Evolutionary conservation across 2,888 invertebrate genomes (phyloP).

Genomic region (Polydrusus cervinus): DNA sequence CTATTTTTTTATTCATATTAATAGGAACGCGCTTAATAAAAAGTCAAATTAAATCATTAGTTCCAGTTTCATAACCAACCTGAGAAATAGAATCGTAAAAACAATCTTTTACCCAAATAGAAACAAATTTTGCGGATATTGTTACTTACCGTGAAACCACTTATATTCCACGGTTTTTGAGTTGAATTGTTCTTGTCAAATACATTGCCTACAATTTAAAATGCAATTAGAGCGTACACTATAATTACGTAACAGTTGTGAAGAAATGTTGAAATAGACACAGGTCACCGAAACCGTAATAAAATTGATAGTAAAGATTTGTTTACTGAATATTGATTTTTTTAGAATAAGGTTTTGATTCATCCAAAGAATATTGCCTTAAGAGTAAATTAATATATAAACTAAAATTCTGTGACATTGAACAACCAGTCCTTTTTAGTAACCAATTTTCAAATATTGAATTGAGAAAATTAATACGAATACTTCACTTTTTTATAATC

Average conservation of each 20-base stretch:
- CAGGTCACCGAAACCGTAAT: not conserved
- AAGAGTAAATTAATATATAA: too few relatives aligned
- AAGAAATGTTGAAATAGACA: not conserved
- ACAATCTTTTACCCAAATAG: slow-evolving; percentile 3
- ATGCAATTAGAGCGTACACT: slow-evolving; percentile 28
- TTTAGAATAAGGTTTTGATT: not conserved
- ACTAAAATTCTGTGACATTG: too few relatives aligned
- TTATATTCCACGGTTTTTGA: slow-evolving; percentile 33
- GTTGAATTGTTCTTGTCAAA: slow-evolving; percentile 34
- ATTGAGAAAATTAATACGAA: too few relatives aligned
- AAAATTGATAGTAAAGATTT: not conserved
- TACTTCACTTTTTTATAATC: too few relatives aligned
- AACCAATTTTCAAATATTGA: too few relatives aligned
- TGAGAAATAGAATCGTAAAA: slow-evolving; percentile 3
- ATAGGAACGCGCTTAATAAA: not conserved
- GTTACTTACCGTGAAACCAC: slow-evolving; percentile 32
- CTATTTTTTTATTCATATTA: too few relatives aligned
- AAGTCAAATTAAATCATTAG: not conserved
- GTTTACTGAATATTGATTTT: not conserved
- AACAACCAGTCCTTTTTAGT: too few relatives aligned
- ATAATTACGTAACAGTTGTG: slow-evolving; percentile 8
- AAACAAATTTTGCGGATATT: slow-evolving; percentile 28
- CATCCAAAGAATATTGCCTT: too few relatives aligned
- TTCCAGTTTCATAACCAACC: slow-evolving; percentile 13
- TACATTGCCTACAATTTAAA: slow-evolving; percentile 27